phyloP scores from a whole-genome alignment of 2,797 vertebrate genomes.

The Halcyon smyrnensis region DNA sequence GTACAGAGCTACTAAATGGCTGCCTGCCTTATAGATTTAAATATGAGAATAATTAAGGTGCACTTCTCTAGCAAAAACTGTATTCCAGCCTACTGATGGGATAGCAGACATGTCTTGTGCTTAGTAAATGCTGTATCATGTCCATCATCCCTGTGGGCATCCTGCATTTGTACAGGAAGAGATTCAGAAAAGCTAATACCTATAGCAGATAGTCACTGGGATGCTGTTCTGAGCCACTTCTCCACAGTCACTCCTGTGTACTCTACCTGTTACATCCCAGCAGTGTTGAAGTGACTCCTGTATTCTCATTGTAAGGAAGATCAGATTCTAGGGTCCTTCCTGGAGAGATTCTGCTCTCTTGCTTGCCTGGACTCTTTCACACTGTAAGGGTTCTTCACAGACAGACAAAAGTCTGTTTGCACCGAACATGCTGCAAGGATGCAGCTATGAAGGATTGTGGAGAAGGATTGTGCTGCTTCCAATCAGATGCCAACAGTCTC shows the following conservation, averaged over 20 bases:
- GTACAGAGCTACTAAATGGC: neutral
- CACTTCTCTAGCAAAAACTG: neutral
- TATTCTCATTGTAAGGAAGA: neutral
- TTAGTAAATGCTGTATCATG: neutral
- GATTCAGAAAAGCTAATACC: neutral
- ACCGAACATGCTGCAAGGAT: neutral
- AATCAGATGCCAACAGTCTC: neutral
- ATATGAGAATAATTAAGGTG: neutral
- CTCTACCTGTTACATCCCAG: neutral
- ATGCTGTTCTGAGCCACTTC: neutral
- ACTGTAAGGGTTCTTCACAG: neutral
- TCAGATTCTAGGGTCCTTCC: neutral
- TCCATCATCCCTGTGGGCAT: neutral
- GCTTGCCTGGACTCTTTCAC: neutral
- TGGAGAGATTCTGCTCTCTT: neutral
- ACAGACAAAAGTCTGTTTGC: neutral
- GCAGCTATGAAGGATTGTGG: neutral
- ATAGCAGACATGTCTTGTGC: neutral
- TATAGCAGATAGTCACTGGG: neutral
- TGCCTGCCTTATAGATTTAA: neutral
- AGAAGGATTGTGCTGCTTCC: neutral
- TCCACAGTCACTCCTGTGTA: neutral
- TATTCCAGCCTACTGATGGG: neutral
- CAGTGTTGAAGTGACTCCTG: neutral
- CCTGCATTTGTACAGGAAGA: neutral